Evolutionary conservation across 1,140 invertebrate genomes (phyloP).

Genomic region (Capitella teleta): DNA sequence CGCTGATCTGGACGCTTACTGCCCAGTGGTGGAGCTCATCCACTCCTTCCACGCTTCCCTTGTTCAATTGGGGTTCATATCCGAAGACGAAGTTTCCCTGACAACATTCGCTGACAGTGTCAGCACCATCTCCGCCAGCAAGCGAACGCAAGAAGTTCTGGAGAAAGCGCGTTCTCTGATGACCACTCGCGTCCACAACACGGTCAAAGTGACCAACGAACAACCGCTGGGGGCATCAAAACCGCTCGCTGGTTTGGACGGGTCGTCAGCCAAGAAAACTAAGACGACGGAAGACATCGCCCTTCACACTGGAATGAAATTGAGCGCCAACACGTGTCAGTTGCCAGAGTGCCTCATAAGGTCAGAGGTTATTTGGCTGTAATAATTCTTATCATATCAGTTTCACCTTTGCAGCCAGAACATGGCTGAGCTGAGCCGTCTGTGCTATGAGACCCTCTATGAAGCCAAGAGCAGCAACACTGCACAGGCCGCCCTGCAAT

Average conservation of each 20-base stretch:
- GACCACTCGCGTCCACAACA: slow-evolving; percentile 68
- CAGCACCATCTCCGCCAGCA: slow-evolving; percentile 64
- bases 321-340: slow-evolving; percentile 30
- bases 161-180: slow-evolving; percentile 60
- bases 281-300: slow-evolving; percentile 15
- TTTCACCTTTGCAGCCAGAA: too few relatives aligned
- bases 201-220: slow-evolving; percentile 47
- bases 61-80: slow-evolving; percentile 35
- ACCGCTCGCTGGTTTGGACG: slow-evolving; percentile 14
- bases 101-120: slow-evolving; percentile 63
- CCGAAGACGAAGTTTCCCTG: slow-evolving; percentile 43
- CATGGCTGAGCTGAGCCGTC: too few relatives aligned
- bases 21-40: slow-evolving; percentile 52
- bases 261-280: slow-evolving; percentile 14
- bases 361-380: slow-evolving; percentile 27
- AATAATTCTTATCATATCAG: not conserved
- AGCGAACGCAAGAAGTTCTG: slow-evolving; percentile 62
- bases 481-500: slow-evolving; percentile 48
- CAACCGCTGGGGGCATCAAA: slow-evolving; percentile 20
- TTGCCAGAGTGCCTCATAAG: slow-evolving; percentile 53
- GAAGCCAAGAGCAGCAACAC: too few relatives aligned
- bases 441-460: too few relatives aligned
- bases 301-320: slow-evolving; percentile 16
- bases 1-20: slow-evolving; percentile 56
- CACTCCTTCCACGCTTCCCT: slow-evolving; percentile 56